Evolutionary conservation across 2,113 vertebrate genomes (phyloP).

Genomic region (Parus major): DNA sequence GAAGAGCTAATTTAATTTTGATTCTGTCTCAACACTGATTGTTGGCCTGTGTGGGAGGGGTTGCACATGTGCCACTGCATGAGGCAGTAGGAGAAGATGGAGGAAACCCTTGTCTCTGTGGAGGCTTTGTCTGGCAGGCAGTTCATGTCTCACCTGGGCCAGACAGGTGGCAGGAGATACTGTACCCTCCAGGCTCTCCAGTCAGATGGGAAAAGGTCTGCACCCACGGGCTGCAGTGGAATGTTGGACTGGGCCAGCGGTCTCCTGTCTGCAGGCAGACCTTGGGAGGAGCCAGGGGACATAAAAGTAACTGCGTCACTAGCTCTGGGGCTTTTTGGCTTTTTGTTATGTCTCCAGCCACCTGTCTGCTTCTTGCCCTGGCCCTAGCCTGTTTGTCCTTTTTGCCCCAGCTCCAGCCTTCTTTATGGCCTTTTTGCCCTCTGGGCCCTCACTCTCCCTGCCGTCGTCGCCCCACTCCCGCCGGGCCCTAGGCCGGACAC

Average conservation of each 20-base stretch:
- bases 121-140: background rate
- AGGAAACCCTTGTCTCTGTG: background rate
- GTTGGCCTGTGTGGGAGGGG: background rate
- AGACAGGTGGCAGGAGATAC: background rate
- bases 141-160: background rate
- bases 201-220: background rate
- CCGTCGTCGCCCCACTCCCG: no score
- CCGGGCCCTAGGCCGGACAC: background rate
- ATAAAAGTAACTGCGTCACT: background rate
- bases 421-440: no score
- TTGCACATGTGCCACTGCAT: background rate
- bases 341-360: no score
- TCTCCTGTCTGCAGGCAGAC: no score
- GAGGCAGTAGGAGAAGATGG: no score
- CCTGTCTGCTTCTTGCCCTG: no score
- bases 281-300: background rate
- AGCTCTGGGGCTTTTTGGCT: no score
- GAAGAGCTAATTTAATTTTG: background rate
- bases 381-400: background rate
- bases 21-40: background rate
- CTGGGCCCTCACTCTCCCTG: background rate
- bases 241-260: rapidly evolving
- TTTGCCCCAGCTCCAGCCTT: background rate
- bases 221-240: background rate
- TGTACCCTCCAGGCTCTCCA: background rate